Base-by-base conservation (phyloP, 2,113 vertebrate species). In the Prionailurus bengalensis region DNA sequence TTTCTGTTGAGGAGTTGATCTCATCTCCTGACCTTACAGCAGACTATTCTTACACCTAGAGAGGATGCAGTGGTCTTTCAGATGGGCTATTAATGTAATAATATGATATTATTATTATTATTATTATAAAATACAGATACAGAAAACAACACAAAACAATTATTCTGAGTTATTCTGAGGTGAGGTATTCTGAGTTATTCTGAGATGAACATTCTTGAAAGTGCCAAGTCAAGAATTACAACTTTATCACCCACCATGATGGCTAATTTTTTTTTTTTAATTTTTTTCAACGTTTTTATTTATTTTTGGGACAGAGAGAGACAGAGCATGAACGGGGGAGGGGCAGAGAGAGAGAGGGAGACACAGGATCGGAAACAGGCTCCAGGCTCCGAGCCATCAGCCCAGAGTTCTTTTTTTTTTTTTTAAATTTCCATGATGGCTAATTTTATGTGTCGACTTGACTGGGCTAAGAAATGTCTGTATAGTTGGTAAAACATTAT, bases 191-290 rank as follows among this genome's bases (percentile, higher is more conserved):
- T 42, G 36, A 73, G 36, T 94, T 93, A 78, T 73, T 74, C 27
- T 87, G 36, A 86, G 33, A 27, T 81, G 29, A 48, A 36, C 1
- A 4, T 95, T 86, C 89, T 83, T 78, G 88, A 96, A 94, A 94
- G 33, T 6, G 27, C 25, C 29, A 65, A 92, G 27, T 94, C 53
- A 96, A 36, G 78, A 89, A 88, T 63, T 27, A 83, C 31, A 97
- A n/a, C 21, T 92, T 95, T 70, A 58, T 90, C 55, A 73, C n/a
- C 33, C 33, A 31, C 68, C 27, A 27, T 16, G 25, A 63, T 79
- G 73, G 71, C 58, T 86, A 71, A 86, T 86, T 80, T 73, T 71
- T n/a, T n/a, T n/a, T n/a, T n/a, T n/a, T n/a, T n/a, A n/a, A n/a
- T n/a, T n/a, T n/a, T n/a, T n/a, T n/a, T n/a, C n/a, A n/a, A n/a